Evolutionary conservation across 2,797 vertebrate genomes (phyloP).

Genomic region (Ibycter americanus): DNA sequence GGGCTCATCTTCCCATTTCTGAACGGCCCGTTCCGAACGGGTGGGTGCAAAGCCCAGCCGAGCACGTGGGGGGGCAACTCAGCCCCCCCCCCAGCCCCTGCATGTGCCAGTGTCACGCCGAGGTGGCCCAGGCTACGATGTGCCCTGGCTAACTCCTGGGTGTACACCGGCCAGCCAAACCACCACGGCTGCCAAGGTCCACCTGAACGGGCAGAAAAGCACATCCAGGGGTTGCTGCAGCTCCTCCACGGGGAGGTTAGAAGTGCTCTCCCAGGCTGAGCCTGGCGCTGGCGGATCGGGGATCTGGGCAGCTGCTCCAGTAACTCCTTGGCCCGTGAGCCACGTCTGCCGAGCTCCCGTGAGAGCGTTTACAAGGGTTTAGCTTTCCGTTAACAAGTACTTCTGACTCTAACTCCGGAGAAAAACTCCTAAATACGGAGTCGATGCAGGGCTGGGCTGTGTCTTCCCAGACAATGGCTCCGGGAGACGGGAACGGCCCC

Average conservation of each 20-base stretch:
- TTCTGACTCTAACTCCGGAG: neutral
- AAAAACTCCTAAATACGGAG: neutral
- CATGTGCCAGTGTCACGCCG: neutral
- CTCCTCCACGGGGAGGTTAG: neutral
- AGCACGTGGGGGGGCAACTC: neutral
- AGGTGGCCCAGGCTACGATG: neutral
- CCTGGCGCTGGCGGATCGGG: neutral
- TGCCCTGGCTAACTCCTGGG: no score
- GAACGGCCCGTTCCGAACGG: fast-evolving
- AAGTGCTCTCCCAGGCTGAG: neutral
- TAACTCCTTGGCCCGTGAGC: neutral
- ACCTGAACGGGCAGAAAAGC: neutral
- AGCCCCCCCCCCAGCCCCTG: fast-evolving
- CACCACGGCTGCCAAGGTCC: neutral
- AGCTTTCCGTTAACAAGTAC: neutral
- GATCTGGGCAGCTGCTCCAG: neutral
- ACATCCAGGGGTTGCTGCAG: neutral
- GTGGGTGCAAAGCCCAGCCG: neutral
- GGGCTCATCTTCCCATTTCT: neutral
- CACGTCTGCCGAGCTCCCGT: neutral
- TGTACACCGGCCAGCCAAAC: neutral
- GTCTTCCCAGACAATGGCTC: neutral
- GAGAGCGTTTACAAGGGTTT: neutral
- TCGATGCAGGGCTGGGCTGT: neutral
- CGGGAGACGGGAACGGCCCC: neutral